Evolutionary conservation across 2,113 vertebrate species (phyloP), one percentile per base, ranked within the genome.

Genomic region (Aptenodytes forsteri): DNA sequence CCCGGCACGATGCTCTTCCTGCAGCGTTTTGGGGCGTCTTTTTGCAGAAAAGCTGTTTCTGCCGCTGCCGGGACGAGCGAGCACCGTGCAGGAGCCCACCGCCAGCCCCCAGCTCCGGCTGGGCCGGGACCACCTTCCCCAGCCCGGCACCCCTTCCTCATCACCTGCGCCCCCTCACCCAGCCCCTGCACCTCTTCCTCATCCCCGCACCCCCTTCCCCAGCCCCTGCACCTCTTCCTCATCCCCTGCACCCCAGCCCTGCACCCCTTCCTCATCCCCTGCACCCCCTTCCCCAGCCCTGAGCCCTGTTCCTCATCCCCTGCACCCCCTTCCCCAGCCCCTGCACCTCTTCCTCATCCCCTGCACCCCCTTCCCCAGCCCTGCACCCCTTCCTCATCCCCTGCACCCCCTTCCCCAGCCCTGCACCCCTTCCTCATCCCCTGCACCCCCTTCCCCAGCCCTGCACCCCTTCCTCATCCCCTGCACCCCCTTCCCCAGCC

Each of bases 191-290:
- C 13, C 29, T 23, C 4, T 2, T 16, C 20, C 7, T 25, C 40
- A 23, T 7, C 15, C 22, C 32, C 14, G 66, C 32, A 47, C 62
- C 27, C 27, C 8, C n/a, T 13, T 61, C 20, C 20, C 14, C 55
- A 58, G 9, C 9, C 19, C 7, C 2, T 1, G 10, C 26, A 1
- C 2, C 15, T 23, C 64, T 6, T 22, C 21, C 19, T 7, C 27
- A 19, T 12, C 14, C 25, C 8, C 9, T 0, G 22, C 4, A 9
- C 9, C 18, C 18, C 49, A 4, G 16, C 26, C 16, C 36, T 10
- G 30, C 16, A 34, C 23, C 21, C 18, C 55, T 6, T 13, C 21
- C 13, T 5, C 34, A 27, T 4, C 5, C 55, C 16, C 27, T 26
- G 34, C 18, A 49, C 3, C 15, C 15, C 25, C 16, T 16, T 9